Conservation (phyloP, 2,888 invertebrate species). For the Nomada ruficornis region DNA sequence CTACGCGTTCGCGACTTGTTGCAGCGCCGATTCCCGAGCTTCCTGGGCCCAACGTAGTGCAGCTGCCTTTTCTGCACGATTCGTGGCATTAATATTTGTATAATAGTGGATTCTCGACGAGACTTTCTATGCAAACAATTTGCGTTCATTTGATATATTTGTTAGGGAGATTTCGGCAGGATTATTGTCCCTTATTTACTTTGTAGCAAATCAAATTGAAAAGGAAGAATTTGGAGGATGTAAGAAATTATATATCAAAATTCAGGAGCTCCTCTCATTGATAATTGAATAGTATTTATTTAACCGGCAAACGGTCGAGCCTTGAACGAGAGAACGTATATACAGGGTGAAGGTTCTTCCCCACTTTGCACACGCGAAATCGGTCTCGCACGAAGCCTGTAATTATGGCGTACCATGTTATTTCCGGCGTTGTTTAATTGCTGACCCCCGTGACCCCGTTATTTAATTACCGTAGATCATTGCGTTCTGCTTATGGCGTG, state of each 20-base stretch:
- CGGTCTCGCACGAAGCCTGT: conserved; percentile 15
- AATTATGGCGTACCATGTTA: conserved; percentile 45
- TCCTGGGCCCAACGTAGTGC: not conserved
- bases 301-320: not conserved
- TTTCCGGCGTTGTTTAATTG: conserved; percentile 51
- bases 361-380: conserved; percentile 27
- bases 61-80: not conserved
- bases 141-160: too few species aligned
- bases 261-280: too few species aligned
- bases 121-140: too few species aligned
- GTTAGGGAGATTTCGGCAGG: too few species aligned
- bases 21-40: not conserved
- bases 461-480: conserved; percentile 49
- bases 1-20: not conserved
- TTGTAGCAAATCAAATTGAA: too few species aligned
- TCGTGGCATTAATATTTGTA: too few species aligned
- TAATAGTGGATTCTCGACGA: too few species aligned
- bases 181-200: too few species aligned
- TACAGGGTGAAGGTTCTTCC: conserved; percentile 15
- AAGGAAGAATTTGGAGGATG: too few species aligned
- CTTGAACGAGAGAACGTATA: not conserved
- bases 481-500: conserved; percentile 2
- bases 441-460: conserved; percentile 48
- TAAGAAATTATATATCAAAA: not conserved
- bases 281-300: not conserved